phyloP scores from a whole-genome alignment of 2,888 invertebrate species.

The Trachelus tabidus region DNA sequence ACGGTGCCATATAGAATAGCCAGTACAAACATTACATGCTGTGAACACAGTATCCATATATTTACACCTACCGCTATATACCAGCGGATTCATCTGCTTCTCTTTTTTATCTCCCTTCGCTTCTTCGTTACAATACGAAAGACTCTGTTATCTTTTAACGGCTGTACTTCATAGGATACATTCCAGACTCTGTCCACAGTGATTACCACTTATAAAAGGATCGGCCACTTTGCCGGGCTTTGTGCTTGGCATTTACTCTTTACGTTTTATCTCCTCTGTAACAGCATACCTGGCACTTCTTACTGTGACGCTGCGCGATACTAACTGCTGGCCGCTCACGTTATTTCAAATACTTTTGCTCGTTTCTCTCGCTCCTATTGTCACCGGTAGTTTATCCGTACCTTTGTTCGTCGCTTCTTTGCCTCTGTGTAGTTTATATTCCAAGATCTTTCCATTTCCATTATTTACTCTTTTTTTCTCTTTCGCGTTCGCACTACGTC shows the following conservation, averaged over 20 bases:
- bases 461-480: slow-evolving; percentile 9
- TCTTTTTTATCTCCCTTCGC: not conserved
- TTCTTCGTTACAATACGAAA: not conserved
- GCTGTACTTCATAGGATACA: not conserved
- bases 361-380: not conserved
- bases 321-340: not conserved
- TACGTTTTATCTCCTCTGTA: not conserved
- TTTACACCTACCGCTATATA: not conserved
- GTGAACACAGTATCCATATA: not conserved
- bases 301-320: not conserved
- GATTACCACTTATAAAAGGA: not conserved
- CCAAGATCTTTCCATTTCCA: not conserved
- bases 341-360: not conserved
- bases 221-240: not conserved
- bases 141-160: not conserved
- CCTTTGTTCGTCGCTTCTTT: not conserved
- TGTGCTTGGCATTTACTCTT: not conserved
- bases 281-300: not conserved
- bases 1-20: slow-evolving; percentile 22
- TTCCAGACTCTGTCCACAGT: not conserved
- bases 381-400: not conserved
- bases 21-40: slow-evolving; percentile 25
- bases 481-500: slow-evolving; percentile 12
- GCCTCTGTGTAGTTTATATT: not conserved
- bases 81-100: not conserved